Evolutionary conservation across 2,888 invertebrate species (phyloP), one percentile per base, ranked within the genome.

Genomic region (Tenthredo amoena): DNA sequence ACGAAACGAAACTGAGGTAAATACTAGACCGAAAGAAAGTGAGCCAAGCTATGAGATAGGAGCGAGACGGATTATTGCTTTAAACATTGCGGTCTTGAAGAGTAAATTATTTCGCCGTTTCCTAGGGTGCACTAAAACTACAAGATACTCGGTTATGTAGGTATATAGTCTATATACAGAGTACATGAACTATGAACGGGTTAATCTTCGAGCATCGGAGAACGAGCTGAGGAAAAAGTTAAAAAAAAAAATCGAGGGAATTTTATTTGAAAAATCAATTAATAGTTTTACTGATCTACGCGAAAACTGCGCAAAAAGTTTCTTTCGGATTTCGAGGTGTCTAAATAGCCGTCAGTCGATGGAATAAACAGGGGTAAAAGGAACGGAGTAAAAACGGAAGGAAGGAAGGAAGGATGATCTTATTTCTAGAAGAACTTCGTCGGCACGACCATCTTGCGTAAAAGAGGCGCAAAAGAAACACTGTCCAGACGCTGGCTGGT

Each of bases 391-490:
- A 77, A 47, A 31, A 68, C 15, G 68, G 68, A 68, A 68, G 43
- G 26, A 68, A 68, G 43, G 26, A 77, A 77, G 31, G 26, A 62
- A 62, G 62, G 26, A 62, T 26, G 62, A 65, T 40, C n/a, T 81
- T 31, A 15, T 77, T 77, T 55, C 43, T n/a, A 43, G 47, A 31
- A 77, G 34, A 43, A 10, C 18, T 47, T 43, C 47, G 47, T 6
- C n/a, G 5, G 15, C 43, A 50, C 43, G 40, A 40, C 15, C 81
- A 47, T 47, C 83, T 83, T 71, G 83, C 81, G 58, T 47, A 65
- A 81, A 81, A 62, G 62, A 81, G 40, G 40, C 89, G 88, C 89
- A 89, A 89, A 89, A 89, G 89, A 88, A 91, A 92, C 92, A 92
- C 87, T 91, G 88, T 91, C 92, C 92, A 92, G 91, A 81, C 62